A percentile compares a stretch with the other conserved stretches of the same genome.
Evolutionary conservation across 1,140 invertebrate species (phyloP).

Genomic region (Lucilia sericata): DNA sequence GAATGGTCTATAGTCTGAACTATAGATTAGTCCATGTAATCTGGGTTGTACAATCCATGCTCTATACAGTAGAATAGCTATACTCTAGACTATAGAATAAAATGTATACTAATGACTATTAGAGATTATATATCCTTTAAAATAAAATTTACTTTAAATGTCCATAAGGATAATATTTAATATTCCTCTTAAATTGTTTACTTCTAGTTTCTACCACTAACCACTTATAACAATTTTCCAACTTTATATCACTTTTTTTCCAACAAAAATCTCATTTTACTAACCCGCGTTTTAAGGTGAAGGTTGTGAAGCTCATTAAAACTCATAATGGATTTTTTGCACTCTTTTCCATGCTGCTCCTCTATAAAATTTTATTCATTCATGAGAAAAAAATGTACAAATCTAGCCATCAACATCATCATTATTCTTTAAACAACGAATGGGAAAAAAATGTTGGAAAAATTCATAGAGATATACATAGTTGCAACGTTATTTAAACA

Average conservation of each 20-base stretch:
- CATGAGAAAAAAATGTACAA: background rate
- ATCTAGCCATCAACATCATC: background rate
- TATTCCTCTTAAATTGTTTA: too few species aligned
- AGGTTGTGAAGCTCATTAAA: slow-evolving; percentile 20
- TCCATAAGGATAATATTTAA: too few species aligned
- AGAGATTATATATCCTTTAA: too few species aligned
- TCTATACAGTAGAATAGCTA: too few species aligned
- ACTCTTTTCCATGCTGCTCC: background rate
- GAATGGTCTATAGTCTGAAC: too few species aligned
- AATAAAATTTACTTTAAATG: too few species aligned
- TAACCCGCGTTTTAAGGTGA: background rate
- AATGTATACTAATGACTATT: too few species aligned
- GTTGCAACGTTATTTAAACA: slow-evolving; percentile 5
- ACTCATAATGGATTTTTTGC: background rate
- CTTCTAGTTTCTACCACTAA: too few species aligned
- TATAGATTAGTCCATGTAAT: too few species aligned
- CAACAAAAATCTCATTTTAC: background rate
- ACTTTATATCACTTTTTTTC: background rate
- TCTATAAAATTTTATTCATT: background rate
- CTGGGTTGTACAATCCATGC: too few species aligned
- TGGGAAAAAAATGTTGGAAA: background rate
- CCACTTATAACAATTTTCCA: background rate
- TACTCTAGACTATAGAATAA: too few species aligned
- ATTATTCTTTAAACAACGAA: background rate
- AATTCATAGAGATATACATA: background rate